Percentiles rank a stretch among this genome's conserved stretches.
phyloP scores from a whole-genome alignment of 2,888 invertebrate genomes.

The Pyrgus malvae region DNA sequence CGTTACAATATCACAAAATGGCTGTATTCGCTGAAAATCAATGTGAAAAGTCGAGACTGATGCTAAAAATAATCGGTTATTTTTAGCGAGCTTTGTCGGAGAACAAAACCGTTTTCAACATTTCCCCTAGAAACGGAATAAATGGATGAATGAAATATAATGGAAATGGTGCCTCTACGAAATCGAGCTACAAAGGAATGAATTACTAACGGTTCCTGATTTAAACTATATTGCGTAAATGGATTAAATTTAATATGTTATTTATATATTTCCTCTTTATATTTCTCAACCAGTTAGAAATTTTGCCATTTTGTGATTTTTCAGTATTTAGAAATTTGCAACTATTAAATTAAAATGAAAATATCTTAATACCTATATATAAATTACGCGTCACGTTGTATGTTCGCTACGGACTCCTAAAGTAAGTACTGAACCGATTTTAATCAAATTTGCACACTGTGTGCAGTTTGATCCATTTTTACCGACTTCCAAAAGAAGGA shows the following conservation, averaged over 20 bases:
- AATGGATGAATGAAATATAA: constrained; percentile 1
- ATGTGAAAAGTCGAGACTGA: constrained; percentile 7
- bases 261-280: background rate
- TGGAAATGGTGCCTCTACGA: constrained; percentile 2
- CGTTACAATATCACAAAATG: constrained; percentile 6
- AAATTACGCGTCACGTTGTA: too few relatives aligned
- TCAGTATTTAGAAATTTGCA: too few relatives aligned
- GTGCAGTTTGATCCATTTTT: too few relatives aligned
- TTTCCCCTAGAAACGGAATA: constrained; percentile 9
- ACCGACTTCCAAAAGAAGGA: too few relatives aligned
- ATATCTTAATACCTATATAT: too few relatives aligned
- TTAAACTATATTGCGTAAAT: background rate
- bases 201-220: background rate
- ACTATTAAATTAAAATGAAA: too few relatives aligned
- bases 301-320: too few relatives aligned
- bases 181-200: background rate
- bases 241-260: background rate
- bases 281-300: background rate
- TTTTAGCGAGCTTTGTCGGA: constrained; percentile 8
- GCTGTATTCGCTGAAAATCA: constrained; percentile 11
- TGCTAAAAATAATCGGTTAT: constrained; percentile 10
- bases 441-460: too few relatives aligned
- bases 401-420: too few relatives aligned
- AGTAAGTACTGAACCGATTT: too few relatives aligned
- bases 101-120: constrained; percentile 11